phyloP scores from a whole-genome alignment of 2,888 invertebrate genomes.

The Thumatha senex region DNA sequence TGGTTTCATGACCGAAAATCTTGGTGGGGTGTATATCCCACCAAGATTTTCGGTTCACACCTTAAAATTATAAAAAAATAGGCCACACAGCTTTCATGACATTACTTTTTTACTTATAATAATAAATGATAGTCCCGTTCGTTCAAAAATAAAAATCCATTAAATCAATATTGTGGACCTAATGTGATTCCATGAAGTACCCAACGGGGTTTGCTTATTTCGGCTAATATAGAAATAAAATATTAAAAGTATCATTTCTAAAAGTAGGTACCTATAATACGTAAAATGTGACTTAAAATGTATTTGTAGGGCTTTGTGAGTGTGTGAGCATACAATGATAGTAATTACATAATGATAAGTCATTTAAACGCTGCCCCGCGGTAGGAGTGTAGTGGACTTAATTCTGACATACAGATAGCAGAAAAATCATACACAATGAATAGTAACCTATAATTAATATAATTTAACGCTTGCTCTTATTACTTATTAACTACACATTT shows the following conservation, averaged over 20 bases:
- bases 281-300: slow-evolving; percentile 3
- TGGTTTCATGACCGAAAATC: no score
- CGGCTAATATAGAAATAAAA: no score
- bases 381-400: slow-evolving; percentile 66
- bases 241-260: no score
- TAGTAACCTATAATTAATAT: neutral
- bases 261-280: neutral
- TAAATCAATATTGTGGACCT: neutral
- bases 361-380: slow-evolving; percentile 77
- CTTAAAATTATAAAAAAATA: no score
- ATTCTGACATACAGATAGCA: slow-evolving; percentile 59
- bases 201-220: neutral
- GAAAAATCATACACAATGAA: slow-evolving; percentile 23
- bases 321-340: slow-evolving; percentile 74
- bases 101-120: no score
- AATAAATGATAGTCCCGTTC: no score
- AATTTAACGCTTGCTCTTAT: neutral
- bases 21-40: no score
- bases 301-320: slow-evolving; percentile 21
- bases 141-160: neutral
- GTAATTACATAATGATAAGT: slow-evolving; percentile 83
- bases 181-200: neutral
- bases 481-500: no score
- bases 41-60: no score
- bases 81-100: no score